A percentile compares a stretch with the other conserved stretches of the same genome.
Conservation (phyloP, 2,113 vertebrate genomes). For the Odontesthes bonariensis region DNA sequence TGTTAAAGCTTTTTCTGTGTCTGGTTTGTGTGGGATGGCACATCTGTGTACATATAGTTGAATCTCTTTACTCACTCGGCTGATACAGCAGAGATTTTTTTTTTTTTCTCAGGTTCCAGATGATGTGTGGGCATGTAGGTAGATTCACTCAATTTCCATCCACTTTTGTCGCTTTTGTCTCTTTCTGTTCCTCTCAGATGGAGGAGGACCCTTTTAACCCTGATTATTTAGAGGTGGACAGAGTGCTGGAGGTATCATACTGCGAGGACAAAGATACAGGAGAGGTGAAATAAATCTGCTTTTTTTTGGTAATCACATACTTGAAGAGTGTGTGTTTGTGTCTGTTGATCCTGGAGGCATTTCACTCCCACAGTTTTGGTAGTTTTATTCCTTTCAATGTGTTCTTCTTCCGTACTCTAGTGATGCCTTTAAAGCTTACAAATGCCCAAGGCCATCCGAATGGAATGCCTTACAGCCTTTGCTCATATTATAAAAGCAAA, state of each 20-base stretch:
- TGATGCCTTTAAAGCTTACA: constrained; percentile 64
- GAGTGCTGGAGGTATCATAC: constrained; percentile 97
- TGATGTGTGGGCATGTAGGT: constrained; percentile 68
- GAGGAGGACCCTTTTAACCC: constrained; percentile 98
- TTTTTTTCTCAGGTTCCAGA: constrained; percentile 65
- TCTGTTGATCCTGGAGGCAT: constrained; percentile 35
- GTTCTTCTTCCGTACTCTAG: constrained; percentile 47
- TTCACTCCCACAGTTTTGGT: constrained; percentile 20
- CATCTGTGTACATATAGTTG: constrained; percentile 61
- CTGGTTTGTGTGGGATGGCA: constrained; percentile 40
- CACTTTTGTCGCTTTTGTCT: constrained; percentile 41
- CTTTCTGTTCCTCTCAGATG: constrained; percentile 83
- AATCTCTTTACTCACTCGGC: constrained; percentile 45
- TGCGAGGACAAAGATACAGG: constrained; percentile 98
- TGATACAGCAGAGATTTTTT: constrained; percentile 25
- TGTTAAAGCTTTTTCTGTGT: constrained; percentile 8
- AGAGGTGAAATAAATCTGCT: constrained; percentile 85
- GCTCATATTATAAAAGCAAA: constrained; percentile 66
- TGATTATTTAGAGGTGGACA: constrained; percentile 97
- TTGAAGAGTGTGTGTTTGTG: background rate
- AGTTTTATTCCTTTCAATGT: constrained; percentile 40
- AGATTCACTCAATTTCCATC: constrained; percentile 30
- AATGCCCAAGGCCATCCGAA: constrained; percentile 73
- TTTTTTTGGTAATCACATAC: constrained; percentile 48
- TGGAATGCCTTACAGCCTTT: constrained; percentile 68